phyloP scores from a whole-genome alignment of 2,888 invertebrate species.

The Tortrix viridana region DNA sequence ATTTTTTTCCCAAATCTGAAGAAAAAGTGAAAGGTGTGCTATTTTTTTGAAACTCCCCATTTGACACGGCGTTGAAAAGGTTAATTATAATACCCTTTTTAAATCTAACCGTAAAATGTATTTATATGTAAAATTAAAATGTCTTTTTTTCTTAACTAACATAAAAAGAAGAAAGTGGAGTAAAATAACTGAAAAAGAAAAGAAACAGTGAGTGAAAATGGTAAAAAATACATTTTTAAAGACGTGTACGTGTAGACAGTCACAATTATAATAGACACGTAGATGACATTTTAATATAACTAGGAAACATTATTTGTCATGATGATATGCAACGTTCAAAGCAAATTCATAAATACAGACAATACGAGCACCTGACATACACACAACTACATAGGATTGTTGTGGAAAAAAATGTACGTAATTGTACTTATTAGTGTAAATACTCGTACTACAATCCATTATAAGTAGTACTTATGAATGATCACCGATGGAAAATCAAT shows the following conservation, averaged over 20 bases:
- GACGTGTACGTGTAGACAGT: slow-evolving; percentile 48
- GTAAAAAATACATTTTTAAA: slow-evolving; percentile 34
- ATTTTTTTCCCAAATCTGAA: too few relatives aligned
- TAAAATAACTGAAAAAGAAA: slow-evolving; percentile 27
- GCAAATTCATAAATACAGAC: slow-evolving; percentile 48
- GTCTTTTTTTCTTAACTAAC: slow-evolving; percentile 5
- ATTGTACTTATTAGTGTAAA: not conserved
- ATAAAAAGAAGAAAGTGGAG: slow-evolving; percentile 24
- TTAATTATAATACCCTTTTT: slow-evolving; percentile 11
- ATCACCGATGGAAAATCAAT: slow-evolving; percentile 8
- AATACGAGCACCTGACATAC: slow-evolving; percentile 14
- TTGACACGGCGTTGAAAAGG: too few relatives aligned
- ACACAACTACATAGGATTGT: slow-evolving; percentile 20
- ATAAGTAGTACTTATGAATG: slow-evolving; percentile 12
- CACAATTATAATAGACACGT: slow-evolving; percentile 31
- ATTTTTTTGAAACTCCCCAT: too few relatives aligned
- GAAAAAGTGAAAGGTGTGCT: too few relatives aligned
- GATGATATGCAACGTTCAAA: slow-evolving; percentile 73
- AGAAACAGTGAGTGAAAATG: slow-evolving; percentile 24
- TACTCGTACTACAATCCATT: slow-evolving; percentile 30
- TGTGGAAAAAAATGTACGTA: not conserved
- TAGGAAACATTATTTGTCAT: slow-evolving; percentile 72
- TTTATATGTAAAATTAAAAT: slow-evolving; percentile 28
- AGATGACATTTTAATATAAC: slow-evolving; percentile 12
- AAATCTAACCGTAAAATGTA: slow-evolving; percentile 36